Evolutionary conservation across 2,888 invertebrate species (phyloP).

Genomic region (Cosmorhoe ocellata): DNA sequence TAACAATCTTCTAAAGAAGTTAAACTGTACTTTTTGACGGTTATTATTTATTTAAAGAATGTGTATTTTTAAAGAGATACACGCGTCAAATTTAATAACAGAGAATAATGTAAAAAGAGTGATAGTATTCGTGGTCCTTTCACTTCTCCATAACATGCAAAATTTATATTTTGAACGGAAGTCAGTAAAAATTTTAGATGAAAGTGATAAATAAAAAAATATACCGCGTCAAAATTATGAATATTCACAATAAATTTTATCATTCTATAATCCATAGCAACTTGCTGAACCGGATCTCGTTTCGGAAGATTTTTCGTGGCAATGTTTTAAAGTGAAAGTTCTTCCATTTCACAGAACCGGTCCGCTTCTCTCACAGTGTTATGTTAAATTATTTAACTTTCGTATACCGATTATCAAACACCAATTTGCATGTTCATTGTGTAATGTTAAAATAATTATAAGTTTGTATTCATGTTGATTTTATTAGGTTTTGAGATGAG

Average conservation of each 20-base stretch:
- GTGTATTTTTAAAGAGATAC: too few species aligned
- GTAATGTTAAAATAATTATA: neutral
- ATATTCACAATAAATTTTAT: slow-evolving; percentile 13
- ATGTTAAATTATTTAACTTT: slow-evolving; percentile 69
- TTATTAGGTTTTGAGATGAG: too few species aligned
- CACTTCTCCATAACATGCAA: too few species aligned
- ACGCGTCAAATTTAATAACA: too few species aligned
- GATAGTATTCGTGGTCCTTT: too few species aligned
- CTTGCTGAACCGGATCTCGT: slow-evolving; percentile 62
- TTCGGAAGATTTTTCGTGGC: slow-evolving; percentile 51
- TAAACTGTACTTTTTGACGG: too few species aligned
- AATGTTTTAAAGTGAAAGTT: slow-evolving; percentile 66
- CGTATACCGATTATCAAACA: slow-evolving; percentile 30
- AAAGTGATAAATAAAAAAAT: slow-evolving; percentile 9
- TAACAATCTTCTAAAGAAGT: too few species aligned
- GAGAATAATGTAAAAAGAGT: too few species aligned
- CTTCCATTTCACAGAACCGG: slow-evolving; percentile 63
- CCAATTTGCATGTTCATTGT: slow-evolving; percentile 21
- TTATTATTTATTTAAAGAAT: too few species aligned
- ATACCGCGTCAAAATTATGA: slow-evolving; percentile 4
- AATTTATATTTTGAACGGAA: too few species aligned
- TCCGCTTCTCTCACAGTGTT: slow-evolving; percentile 59
- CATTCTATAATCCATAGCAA: slow-evolving; percentile 45
- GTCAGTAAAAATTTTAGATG: neutral
- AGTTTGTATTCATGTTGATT: too few species aligned